Conservation (phyloP, 2,888 invertebrate species). For the Leptopterna dolabrata region DNA sequence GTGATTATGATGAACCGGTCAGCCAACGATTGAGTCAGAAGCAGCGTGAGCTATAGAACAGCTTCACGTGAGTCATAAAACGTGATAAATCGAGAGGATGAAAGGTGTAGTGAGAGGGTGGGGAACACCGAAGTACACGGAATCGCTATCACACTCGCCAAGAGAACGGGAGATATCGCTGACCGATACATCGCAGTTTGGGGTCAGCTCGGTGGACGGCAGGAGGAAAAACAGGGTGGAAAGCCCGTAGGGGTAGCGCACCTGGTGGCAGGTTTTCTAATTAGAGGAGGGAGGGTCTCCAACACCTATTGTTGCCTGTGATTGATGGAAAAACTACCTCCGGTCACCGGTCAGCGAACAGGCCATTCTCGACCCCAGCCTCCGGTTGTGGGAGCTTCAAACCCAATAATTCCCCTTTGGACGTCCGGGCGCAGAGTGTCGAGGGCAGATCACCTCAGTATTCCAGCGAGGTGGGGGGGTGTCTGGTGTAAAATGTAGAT, state of each 20-base stretch:
- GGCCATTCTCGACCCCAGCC: neutral
- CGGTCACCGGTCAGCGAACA: neutral
- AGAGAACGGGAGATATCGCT: neutral
- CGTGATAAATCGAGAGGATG: neutral
- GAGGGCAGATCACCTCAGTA: neutral
- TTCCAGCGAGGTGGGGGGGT: neutral
- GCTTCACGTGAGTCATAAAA: neutral
- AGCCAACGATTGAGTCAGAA: neutral
- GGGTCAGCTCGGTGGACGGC: neutral
- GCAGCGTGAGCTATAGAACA: neutral
- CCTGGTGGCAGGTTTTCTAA: neutral
- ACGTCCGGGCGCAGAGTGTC: neutral
- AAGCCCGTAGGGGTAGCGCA: neutral
- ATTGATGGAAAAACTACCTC: conserved; percentile 7
- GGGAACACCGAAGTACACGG: neutral
- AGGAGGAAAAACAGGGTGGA: neutral
- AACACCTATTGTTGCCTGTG: neutral
- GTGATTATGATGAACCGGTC: neutral
- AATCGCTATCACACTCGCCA: neutral
- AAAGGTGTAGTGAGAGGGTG: neutral
- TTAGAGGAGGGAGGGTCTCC: conserved; percentile 1
- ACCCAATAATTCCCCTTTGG: neutral
- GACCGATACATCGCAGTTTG: neutral
- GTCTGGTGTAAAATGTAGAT: conserved; percentile 3
- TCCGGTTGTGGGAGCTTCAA: neutral